phyloP scores from a whole-genome alignment of 92 coral and sea anemone genomes.

The Epizoanthus stellaris region DNA sequence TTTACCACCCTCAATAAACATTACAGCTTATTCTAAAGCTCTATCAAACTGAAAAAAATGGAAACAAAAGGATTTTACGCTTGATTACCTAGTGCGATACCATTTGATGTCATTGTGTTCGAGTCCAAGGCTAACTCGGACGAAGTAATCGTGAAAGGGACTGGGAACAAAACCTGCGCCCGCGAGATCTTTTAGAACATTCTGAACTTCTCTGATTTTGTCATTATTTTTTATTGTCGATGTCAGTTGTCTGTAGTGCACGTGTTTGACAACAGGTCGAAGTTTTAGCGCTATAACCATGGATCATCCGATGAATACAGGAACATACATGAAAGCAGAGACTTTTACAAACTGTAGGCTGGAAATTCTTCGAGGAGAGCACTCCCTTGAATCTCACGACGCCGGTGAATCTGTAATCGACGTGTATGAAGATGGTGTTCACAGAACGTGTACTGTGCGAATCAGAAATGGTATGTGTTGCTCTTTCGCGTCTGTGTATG shows the following conservation, averaged over 20 bases:
- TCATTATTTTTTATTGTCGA: slow-evolving; percentile 47
- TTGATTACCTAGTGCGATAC: too few species aligned
- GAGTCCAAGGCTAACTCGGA: too few species aligned
- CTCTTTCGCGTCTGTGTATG: neutral
- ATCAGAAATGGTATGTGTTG: slow-evolving; percentile 59
- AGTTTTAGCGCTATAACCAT: slow-evolving; percentile 34
- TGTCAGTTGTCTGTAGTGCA: slow-evolving; percentile 39
- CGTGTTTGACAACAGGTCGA: slow-evolving; percentile 4
- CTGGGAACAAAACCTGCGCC: slow-evolving; percentile 5
- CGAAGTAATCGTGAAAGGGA: too few species aligned
- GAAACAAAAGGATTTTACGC: too few species aligned
- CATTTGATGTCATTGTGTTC: too few species aligned
- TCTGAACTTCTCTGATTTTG: neutral
- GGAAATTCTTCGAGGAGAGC: slow-evolving; percentile 76
- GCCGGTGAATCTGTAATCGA: slow-evolving; percentile 75
- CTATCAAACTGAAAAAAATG: too few species aligned
- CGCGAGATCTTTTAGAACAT: neutral
- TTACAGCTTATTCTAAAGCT: too few species aligned
- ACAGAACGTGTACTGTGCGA: slow-evolving; percentile 69
- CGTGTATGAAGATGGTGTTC: slow-evolving; percentile 60
- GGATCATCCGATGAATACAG: slow-evolving; percentile 84
- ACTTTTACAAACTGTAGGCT: slow-evolving; percentile 79
- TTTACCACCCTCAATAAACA: too few species aligned
- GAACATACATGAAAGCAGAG: slow-evolving; percentile 53
- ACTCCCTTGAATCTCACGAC: slow-evolving; percentile 65